Conservation (phyloP, 2,797 vertebrate species). For the Danio albolineatus region DNA sequence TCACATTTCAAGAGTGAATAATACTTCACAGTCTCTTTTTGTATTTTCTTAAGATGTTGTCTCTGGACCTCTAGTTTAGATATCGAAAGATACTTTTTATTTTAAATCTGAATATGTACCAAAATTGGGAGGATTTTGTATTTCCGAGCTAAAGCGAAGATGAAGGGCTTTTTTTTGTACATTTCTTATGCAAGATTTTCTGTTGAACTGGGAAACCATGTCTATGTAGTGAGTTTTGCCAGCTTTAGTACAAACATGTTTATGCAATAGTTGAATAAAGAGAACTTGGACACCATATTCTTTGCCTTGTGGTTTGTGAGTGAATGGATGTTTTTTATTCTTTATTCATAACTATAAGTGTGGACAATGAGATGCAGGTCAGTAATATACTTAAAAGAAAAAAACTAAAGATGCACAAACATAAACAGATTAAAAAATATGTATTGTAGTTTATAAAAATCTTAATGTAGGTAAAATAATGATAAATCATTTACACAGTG, state of each 20-base stretch:
- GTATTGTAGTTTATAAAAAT: no score
- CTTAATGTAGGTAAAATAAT: no score
- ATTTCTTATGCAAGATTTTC: conserved; percentile 60
- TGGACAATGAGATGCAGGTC: no score
- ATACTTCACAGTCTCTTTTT: not conserved
- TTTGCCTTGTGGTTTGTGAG: not conserved
- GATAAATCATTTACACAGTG: no score
- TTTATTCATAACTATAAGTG: no score
- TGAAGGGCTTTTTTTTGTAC: conserved; percentile 67
- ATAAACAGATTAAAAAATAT: no score
- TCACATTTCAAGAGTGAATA: not conserved
- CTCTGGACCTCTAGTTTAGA: not conserved
- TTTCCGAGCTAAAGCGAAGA: conserved; percentile 63
- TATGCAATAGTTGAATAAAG: conserved; percentile 35
- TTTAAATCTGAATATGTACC: not conserved
- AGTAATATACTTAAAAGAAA: no score
- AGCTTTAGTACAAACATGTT: not conserved
- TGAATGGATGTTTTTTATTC: not conserved
- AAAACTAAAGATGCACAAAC: no score
- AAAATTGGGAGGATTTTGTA: conserved; percentile 8
- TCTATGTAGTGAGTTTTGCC: not conserved
- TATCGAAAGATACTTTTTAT: not conserved
- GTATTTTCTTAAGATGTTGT: not conserved
- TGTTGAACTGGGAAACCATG: conserved; percentile 46
- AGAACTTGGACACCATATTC: not conserved